A percentile compares a stretch with the other conserved stretches of the same genome.
phyloP scores from a whole-genome alignment of 1,140 invertebrate genomes.

The Dreissena rostriformis region DNA sequence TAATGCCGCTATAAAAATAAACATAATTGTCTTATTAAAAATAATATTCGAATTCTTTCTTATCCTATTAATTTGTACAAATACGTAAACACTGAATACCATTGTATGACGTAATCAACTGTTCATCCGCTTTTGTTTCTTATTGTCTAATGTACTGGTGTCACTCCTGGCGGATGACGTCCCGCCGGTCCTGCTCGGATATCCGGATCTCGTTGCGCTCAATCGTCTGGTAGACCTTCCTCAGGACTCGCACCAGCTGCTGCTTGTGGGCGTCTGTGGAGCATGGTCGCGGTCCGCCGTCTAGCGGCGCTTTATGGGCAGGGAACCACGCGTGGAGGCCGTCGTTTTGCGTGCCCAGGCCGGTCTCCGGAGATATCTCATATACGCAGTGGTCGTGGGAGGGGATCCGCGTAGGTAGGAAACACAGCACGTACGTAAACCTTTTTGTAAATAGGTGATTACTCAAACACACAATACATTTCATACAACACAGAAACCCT shows the following conservation, averaged over 20 bases:
- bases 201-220: conserved; percentile 87
- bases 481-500: too few species aligned
- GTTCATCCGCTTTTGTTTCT: too few species aligned
- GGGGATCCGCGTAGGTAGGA: conserved; percentile 71
- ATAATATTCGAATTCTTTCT: too few species aligned
- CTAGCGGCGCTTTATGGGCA: conserved; percentile 58
- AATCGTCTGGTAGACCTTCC: conserved; percentile 87
- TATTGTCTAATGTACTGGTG: too few species aligned
- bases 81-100: too few species aligned
- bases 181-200: conserved; percentile 86
- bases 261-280: conserved; percentile 77
- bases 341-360: conserved; percentile 70
- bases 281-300: conserved; percentile 20
- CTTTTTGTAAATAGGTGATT: too few species aligned
- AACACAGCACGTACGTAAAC: too few species aligned
- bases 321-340: conserved; percentile 74
- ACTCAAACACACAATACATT: too few species aligned
- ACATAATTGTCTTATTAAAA: too few species aligned
- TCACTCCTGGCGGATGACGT: conserved; percentile 89
- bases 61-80: too few species aligned
- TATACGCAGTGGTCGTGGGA: conserved; percentile 67
- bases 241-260: conserved; percentile 85
- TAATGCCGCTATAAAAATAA: too few species aligned
- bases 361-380: not conserved
- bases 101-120: too few species aligned